Base-by-base conservation (phyloP, 2,113 vertebrate species). In the Marmota monax region DNA sequence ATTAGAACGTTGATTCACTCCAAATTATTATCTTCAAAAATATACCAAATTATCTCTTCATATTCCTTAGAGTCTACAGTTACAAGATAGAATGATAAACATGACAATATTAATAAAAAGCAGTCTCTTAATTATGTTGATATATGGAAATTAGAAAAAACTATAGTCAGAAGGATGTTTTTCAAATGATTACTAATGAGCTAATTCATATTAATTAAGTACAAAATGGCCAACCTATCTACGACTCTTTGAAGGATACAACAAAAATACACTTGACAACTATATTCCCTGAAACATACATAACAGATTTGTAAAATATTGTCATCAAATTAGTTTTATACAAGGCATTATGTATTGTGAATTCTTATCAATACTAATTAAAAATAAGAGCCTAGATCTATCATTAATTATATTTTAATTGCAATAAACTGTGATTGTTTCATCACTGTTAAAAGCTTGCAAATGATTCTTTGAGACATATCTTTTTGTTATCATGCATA, bases 341-440 rank as follows among this genome's bases (percentile, higher is more conserved):
- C 7, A 92, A 83, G 18, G 5, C 23, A 83, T 1, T 80, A 5
- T 72, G 39, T 69, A 78, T 88, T 94, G 34, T 94, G 10, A 96
- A 85, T 93, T 93, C 65, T 94, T 92, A 76, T 20, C 9, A 89
- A 56, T 72, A 91, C 83, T 96, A 96, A 92, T 97, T 97, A 88
- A 97, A 69, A 84, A 42, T 78, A 67, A 89, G 3, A 88, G 12
- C 12, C 0, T 91, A 45, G 45, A 7, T 45, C 16, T 48, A n/a
- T 48, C 70, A 88, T 89, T 95, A 96, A 86, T 97, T 84, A 90
- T 94, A 88, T 74, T 84, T 96, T 93, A 94, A 92, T 93, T 94
- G 18, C 8, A 96, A 58, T 80, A 67, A 90, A 94, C 14, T 76
- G 0, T 34, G 37, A 94, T 92, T 69, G 72, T 89, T 84, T 39